A percentile compares a stretch with the other conserved stretches of the same genome.
Conservation (phyloP, 2,888 invertebrate species). For the Drosophila phalerata region DNA sequence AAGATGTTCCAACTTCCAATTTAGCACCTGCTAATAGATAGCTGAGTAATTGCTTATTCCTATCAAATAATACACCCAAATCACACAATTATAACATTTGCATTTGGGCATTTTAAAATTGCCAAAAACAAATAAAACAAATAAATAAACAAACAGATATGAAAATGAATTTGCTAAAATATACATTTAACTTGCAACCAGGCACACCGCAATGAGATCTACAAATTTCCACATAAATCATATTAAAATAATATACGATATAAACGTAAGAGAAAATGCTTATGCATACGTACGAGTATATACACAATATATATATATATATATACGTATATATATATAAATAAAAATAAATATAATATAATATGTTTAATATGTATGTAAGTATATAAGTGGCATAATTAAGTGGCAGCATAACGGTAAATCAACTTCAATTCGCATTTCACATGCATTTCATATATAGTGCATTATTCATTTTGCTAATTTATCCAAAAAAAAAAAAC, state of each 20-base stretch:
- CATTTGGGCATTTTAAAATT: slow-evolving; percentile 45
- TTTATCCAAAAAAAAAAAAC: slow-evolving; percentile 8
- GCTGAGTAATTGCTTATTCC: slow-evolving; percentile 41
- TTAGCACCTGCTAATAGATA: slow-evolving; percentile 49
- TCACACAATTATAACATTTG: slow-evolving; percentile 32
- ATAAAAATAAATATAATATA: slow-evolving; percentile 39
- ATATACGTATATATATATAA: slow-evolving; percentile 23
- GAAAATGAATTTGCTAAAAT: slow-evolving; percentile 58
- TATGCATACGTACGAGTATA: slow-evolving; percentile 43
- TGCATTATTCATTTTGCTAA: slow-evolving; percentile 30
- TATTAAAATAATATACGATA: slow-evolving; percentile 58
- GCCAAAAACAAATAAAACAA: slow-evolving; percentile 17
- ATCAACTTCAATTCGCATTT: slow-evolving; percentile 38
- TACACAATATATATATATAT: slow-evolving; percentile 21
- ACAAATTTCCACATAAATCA: slow-evolving; percentile 61
- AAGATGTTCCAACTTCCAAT: slow-evolving; percentile 39
- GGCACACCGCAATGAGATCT: slow-evolving; percentile 66
- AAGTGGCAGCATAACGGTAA: slow-evolving; percentile 62
- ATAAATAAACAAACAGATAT: slow-evolving; percentile 22
- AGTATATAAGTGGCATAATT: slow-evolving; percentile 79
- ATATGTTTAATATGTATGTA: slow-evolving; percentile 81
- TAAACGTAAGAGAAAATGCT: slow-evolving; percentile 56
- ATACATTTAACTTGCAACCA: slow-evolving; percentile 60
- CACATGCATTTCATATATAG: slow-evolving; percentile 36
- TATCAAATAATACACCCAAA: slow-evolving; percentile 22